These are phyloP conservation scores for Alectoris magna DNA, from an alignment of 2,797 vertebrate species.

Conservation along the genomic window DNA sequence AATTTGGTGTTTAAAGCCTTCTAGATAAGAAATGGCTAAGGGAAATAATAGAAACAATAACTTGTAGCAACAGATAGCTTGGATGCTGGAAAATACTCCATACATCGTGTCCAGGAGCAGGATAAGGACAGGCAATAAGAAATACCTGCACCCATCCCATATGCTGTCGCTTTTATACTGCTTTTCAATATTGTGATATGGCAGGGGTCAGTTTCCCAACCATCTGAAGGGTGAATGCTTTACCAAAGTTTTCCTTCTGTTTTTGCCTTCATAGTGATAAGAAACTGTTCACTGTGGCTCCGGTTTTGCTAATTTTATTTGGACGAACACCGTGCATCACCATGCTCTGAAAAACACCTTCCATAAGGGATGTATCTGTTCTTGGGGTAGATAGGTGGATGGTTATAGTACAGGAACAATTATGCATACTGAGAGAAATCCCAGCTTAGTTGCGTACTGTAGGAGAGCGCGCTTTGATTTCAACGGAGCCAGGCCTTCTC, in stretches of 20 bases:
- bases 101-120: not conserved
- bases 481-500: not conserved
- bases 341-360: constrained; percentile 28
- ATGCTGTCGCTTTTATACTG: not conserved
- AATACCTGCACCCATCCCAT: not conserved
- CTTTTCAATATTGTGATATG: fast-evolving
- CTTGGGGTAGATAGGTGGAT: not conserved
- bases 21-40: not conserved
- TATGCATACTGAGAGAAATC: constrained; percentile 13
- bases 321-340: constrained; percentile 1
- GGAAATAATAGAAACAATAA: not conserved
- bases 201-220: not conserved
- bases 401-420: not conserved
- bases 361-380: not conserved
- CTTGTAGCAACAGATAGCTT: fast-evolving
- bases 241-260: not conserved
- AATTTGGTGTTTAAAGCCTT: not conserved
- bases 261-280: not conserved
- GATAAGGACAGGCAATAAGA: not conserved
- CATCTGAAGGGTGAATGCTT: not conserved
- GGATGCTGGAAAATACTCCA: not conserved
- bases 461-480: not conserved
- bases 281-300: not conserved
- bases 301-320: not conserved
- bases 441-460: not conserved